A percentile compares a stretch with the other conserved stretches of the same genome.
Evolutionary conservation across 1,140 invertebrate species (phyloP).

Genomic region (Pectinophora gossypiella): DNA sequence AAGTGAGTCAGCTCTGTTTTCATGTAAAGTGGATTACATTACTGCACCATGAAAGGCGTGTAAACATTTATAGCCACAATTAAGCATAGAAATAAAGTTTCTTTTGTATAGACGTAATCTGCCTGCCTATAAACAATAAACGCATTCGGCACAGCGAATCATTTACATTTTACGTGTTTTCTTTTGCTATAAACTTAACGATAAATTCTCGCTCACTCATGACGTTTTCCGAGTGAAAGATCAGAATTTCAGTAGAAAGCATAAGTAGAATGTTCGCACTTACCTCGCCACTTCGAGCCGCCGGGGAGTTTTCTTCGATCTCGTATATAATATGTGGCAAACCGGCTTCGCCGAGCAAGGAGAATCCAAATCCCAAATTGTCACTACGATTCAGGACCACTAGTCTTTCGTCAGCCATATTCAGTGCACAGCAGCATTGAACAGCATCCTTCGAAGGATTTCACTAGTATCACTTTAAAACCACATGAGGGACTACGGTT

Average conservation of each 20-base stretch:
- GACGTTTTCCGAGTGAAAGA: neutral
- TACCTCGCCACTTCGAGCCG: slow-evolving; percentile 91
- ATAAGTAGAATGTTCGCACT: slow-evolving; percentile 44
- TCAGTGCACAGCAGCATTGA: slow-evolving; percentile 74
- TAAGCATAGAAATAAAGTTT: neutral
- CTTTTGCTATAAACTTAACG: neutral
- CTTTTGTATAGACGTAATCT: neutral
- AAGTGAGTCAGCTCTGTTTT: neutral
- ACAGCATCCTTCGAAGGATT: slow-evolving; percentile 50
- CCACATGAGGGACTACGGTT: slow-evolving; percentile 31
- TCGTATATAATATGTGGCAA: slow-evolving; percentile 94
- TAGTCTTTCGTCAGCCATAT: slow-evolving; percentile 91
- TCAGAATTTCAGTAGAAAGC: neutral
- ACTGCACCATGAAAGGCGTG: neutral
- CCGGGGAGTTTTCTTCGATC: slow-evolving; percentile 93
- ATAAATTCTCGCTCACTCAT: neutral
- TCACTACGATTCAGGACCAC: slow-evolving; percentile 89
- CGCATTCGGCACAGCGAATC: neutral
- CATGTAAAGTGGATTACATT: neutral
- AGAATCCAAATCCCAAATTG: slow-evolving; percentile 91
- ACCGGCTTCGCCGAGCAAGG: slow-evolving; percentile 89
- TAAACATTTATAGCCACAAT: neutral
- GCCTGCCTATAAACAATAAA: too few relatives aligned
- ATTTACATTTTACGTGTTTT: neutral
- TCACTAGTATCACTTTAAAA: slow-evolving; percentile 50